These are phyloP conservation scores for Dicerorhinus sumatrensis DNA, from an alignment of 2,113 vertebrate genomes.

Conservation along the genomic window DNA sequence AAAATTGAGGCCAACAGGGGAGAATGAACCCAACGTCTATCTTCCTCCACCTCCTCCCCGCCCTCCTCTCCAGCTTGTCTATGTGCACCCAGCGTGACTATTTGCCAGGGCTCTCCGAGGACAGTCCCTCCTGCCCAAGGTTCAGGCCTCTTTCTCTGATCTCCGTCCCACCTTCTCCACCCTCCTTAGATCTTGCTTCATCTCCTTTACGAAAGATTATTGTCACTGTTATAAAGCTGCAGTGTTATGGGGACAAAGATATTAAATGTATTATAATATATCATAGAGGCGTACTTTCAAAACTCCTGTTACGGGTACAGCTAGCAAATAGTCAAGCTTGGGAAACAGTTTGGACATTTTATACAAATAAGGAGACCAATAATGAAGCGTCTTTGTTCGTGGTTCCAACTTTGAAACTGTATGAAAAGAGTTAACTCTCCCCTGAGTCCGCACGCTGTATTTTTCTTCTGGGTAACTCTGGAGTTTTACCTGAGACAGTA, in stretches of 20 bases:
- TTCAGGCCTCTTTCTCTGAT: neutral
- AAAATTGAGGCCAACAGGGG: neutral
- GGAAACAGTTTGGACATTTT: neutral
- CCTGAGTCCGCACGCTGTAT: neutral
- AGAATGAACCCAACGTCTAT: neutral
- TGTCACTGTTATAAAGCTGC: neutral
- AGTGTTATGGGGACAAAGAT: neutral
- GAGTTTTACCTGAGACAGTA: slow-evolving; percentile 31
- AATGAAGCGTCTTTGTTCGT: neutral
- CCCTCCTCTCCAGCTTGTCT: neutral
- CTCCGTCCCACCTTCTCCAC: neutral
- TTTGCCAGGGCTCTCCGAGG: neutral
- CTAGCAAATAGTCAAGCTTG: neutral
- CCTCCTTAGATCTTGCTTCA: neutral
- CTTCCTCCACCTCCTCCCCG: neutral
- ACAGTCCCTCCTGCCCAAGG: neutral
- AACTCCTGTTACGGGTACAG: neutral
- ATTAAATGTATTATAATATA: neutral
- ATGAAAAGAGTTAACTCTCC: neutral
- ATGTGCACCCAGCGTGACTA: accelerated
- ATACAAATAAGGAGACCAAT: neutral
- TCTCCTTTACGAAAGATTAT: neutral
- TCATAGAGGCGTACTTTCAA: neutral
- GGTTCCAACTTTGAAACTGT: neutral
- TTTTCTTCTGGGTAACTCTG: neutral